These are phyloP conservation scores for Eulimnadia texana DNA, from an alignment of 1,140 invertebrate species.

Conservation along the genomic window DNA sequence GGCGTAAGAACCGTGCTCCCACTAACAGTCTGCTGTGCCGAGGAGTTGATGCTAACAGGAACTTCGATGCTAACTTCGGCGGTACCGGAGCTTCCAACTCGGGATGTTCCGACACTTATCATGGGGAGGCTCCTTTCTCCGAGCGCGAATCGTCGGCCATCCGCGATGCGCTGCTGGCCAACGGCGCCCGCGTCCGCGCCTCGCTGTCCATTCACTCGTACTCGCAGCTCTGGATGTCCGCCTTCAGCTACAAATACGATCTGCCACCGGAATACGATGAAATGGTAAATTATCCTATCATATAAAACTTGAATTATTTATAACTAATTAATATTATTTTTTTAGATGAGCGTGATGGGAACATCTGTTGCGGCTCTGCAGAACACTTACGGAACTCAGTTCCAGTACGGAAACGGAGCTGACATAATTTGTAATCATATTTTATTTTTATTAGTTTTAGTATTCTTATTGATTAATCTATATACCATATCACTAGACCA, in stretches of 20 bases:
- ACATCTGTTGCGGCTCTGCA: constrained; percentile 18
- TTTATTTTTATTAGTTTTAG: not conserved
- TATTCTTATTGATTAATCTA: not conserved
- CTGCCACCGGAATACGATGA: constrained; percentile 26
- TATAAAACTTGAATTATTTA: not conserved
- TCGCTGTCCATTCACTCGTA: constrained; percentile 38
- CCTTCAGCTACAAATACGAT: constrained; percentile 57
- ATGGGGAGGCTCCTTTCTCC: constrained; percentile 44
- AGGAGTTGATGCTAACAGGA: constrained; percentile 31
- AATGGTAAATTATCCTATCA: constrained; percentile 21
- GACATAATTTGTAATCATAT: constrained; percentile 15
- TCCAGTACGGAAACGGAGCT: constrained; percentile 14
- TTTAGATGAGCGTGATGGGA: constrained; percentile 20
- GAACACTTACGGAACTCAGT: constrained; percentile 21
- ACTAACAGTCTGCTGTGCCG: constrained; percentile 33
- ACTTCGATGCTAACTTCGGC: constrained; percentile 21
- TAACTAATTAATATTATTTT: no score
- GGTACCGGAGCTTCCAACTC: constrained; percentile 22
- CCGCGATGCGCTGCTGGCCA: constrained; percentile 29
- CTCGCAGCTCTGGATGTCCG: constrained; percentile 11
- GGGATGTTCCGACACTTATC: constrained; percentile 41
- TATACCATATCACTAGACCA: no score
- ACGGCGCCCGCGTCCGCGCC: constrained; percentile 30
- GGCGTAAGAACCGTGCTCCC: constrained; percentile 44
- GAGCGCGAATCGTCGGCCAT: constrained; percentile 44